Evolutionary conservation across 2,113 vertebrate genomes (phyloP), one percentile per base, ranked within the genome.

Genomic region (Nesoenas mayeri): DNA sequence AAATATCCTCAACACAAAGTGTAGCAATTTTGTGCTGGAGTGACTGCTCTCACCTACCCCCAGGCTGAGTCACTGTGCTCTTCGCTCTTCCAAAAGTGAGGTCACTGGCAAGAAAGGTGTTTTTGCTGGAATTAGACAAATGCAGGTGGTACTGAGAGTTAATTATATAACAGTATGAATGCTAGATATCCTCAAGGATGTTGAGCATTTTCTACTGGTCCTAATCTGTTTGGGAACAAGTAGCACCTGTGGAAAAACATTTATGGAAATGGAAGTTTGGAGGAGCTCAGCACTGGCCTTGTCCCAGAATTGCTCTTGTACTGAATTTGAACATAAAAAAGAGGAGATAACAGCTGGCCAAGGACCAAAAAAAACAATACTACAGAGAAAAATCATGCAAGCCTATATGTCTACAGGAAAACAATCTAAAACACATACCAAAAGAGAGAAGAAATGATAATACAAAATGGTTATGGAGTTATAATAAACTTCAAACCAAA

Each of bases 91-190:
- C 85, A 75, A 92, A 89, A 89, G 44, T 25, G 47, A 93, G 77
- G 48, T 56, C 44, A 36, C 61, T 97, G 92, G 87, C 86, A 89
- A 87, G 6, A 22, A 80, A 77, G 15, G 12, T 88, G 71, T 29
- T 93, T 79, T 62, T 92, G 22, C 66, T 88, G 69, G 81, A 89
- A 95, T 97, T 64, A 62, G 79, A 61, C 17, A 34, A 81, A 85
- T 58, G 93, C 94, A 95, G 83, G 79, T 84, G 85, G 48, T 81
- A 80, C 67, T 0, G 61, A 47, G 83, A 91, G 79, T 47, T 87
- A 82, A 93, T 79, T 84, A 71, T 40, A 18, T 15, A 88, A 25
- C 92, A 86, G 75, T 71, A 40, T 36, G 67, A 40, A 58, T 48
- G 60, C 3, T 31, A 47, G 60, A n/a, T 83, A 74, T 67, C 75